phyloP scores from a whole-genome alignment of 2,888 invertebrate genomes.

The Abrostola tripartita region DNA sequence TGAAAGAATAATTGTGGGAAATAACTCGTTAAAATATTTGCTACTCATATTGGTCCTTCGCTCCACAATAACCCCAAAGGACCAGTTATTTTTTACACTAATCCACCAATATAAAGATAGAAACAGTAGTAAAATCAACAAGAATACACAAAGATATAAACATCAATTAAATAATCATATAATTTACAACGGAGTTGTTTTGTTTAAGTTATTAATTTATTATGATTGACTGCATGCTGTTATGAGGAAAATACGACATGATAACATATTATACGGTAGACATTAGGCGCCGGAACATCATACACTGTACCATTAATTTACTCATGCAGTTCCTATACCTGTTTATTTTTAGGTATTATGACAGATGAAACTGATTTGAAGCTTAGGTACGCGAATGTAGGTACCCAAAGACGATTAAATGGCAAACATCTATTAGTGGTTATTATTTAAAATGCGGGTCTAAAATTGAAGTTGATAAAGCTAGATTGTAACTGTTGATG shows the following conservation, averaged over 20 bases:
- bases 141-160: slow-evolving; percentile 21
- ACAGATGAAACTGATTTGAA: too few relatives aligned
- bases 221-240: slow-evolving; percentile 32
- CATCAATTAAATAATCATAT: slow-evolving; percentile 21
- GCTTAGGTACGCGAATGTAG: too few relatives aligned
- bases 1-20: too few relatives aligned
- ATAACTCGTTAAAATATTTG: not conserved
- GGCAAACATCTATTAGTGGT: too few relatives aligned
- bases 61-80: not conserved
- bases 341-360: too few relatives aligned
- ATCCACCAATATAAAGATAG: not conserved
- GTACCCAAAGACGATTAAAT: too few relatives aligned
- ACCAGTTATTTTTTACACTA: not conserved
- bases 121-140: not conserved
- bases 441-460: too few relatives aligned
- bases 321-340: slow-evolving; percentile 11
- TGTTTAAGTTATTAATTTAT: slow-evolving; percentile 30
- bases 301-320: slow-evolving; percentile 5
- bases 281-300: slow-evolving; percentile 34
- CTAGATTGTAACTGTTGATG: too few relatives aligned
- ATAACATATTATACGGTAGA: slow-evolving; percentile 45
- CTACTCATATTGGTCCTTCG: slow-evolving; percentile 4
- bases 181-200: slow-evolving; percentile 32
- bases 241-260: slow-evolving; percentile 41
- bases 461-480: too few relatives aligned